Base-by-base conservation (phyloP, 2,113 vertebrate species). In the Centrocercus urophasianus region DNA sequence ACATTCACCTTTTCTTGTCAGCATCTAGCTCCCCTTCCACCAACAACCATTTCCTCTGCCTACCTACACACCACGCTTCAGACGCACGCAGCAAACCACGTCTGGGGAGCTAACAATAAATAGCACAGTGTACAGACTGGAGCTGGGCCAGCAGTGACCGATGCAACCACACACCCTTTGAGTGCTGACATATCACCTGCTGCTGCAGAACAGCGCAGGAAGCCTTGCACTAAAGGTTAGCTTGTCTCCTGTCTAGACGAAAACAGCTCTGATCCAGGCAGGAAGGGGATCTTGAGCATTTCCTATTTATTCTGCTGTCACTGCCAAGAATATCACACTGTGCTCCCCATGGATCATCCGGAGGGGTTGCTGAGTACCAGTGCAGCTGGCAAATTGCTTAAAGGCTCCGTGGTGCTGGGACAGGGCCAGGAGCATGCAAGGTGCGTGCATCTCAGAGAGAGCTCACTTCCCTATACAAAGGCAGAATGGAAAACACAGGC, bases 281-380 rank as follows among this genome's bases (percentile, higher is more conserved):
- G 92, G 42, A 91, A n/a, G 11, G 56, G 64, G 50, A 95, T 86
- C 76, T 77, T 4, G 19, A 77, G 88, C 76, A 54, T 76, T 76
- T 80, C 67, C 61, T 84, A 67, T 90, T 93, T 74, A 72, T 78
- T 86, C 52, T 81, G 43, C 81, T 87, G 57, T 32, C 86, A 45
- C 73, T 88, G 64, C 6, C 91, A 72, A 64, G 78, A 75, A 24
- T 4, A 34, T 67, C 45, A 13, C 3, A 2, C 5, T 24, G n/a
- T 66, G 64, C 0, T 91, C 38, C 66, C 71, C 32, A 0, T 12
- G 61, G 88, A 47, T 88, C 52, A 10, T 36, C 4, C 4, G 43
- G 45, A 90, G 76, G 59, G 42, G 32, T 52, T 83, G 64, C 91
- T 57, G 69, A 84, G 60, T 48, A 42, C 32, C 15, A 25, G 4